Evolutionary conservation across 92 coral and sea anemone species (phyloP).

Genomic region (Epizoanthus scotinus): DNA sequence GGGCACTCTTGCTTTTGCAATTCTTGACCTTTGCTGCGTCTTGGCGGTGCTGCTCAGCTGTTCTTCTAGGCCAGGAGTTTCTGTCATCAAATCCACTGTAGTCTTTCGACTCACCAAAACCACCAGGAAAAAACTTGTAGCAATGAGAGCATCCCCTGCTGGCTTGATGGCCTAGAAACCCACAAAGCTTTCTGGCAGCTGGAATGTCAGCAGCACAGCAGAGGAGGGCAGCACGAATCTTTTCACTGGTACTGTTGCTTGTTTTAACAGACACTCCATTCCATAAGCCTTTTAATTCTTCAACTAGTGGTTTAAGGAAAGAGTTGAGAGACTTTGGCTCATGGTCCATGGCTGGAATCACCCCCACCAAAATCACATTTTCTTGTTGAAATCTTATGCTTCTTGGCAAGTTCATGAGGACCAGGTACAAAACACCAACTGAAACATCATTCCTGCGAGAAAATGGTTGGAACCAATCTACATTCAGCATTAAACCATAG

Average conservation of each 20-base stretch:
- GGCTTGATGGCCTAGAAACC: constrained; percentile 57
- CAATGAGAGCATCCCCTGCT: constrained; percentile 61
- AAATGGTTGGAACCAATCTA: constrained; percentile 47
- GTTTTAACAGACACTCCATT: constrained; percentile 37
- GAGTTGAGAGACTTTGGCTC: constrained; percentile 44
- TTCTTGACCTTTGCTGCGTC: constrained; percentile 36
- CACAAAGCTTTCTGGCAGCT: constrained; percentile 61
- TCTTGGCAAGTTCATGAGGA: constrained; percentile 49
- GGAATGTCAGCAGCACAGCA: constrained; percentile 54
- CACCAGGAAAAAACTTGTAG: constrained; percentile 50
- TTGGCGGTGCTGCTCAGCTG: constrained; percentile 42
- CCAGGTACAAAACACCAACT: constrained; percentile 38
- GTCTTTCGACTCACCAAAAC: constrained; percentile 47
- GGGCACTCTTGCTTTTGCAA: constrained; percentile 41
- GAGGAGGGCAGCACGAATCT: constrained; percentile 42
- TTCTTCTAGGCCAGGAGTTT: constrained; percentile 49
- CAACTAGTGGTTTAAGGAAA: constrained; percentile 41
- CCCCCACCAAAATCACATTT: constrained; percentile 45
- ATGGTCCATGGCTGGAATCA: constrained; percentile 50
- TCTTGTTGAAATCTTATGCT: constrained; percentile 38
- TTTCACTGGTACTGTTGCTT: constrained; percentile 28
- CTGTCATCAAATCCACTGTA: constrained; percentile 59
- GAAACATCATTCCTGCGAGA: constrained; percentile 48
- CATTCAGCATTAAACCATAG: constrained; percentile 42
- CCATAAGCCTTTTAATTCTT: constrained; percentile 42